Evolutionary conservation across 2,113 vertebrate species (phyloP).

Genomic region (Tinamus guttatus): DNA sequence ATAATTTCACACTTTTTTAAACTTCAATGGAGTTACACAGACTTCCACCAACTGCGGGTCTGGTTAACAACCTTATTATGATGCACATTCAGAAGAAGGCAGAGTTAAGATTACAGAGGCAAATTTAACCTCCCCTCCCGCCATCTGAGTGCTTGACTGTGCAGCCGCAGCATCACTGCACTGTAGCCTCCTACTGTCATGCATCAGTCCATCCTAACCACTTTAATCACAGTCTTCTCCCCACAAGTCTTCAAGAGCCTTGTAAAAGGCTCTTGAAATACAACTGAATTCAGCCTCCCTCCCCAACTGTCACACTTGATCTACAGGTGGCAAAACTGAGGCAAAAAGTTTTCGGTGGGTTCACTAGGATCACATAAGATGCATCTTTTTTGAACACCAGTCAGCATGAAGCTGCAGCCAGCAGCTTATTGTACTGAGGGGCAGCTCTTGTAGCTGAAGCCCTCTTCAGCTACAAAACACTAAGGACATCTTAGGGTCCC

Average conservation of each 20-base stretch:
- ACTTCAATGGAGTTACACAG: background rate
- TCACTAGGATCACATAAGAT: background rate
- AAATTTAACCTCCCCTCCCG: background rate
- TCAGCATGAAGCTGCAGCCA: background rate
- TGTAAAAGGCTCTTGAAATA: background rate
- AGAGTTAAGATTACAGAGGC: background rate
- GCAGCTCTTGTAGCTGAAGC: background rate
- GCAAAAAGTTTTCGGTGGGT: background rate
- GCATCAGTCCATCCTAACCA: background rate
- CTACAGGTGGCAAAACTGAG: background rate
- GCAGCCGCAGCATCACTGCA: background rate
- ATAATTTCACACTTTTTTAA: slow-evolving; percentile 16
- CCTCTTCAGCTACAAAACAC: background rate
- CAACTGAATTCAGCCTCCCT: background rate
- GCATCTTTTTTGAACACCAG: background rate
- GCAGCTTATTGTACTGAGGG: background rate
- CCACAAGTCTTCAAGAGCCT: background rate
- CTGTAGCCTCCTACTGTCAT: background rate
- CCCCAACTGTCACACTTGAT: background rate
- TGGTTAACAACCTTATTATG: background rate
- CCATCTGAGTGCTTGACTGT: rapidly evolving
- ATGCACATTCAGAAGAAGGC: background rate
- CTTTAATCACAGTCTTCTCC: background rate
- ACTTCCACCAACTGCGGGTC: background rate
- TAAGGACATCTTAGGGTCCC: rapidly evolving